phyloP scores from a whole-genome alignment of 1,140 invertebrate genomes.

The Drosophila arawakana region DNA sequence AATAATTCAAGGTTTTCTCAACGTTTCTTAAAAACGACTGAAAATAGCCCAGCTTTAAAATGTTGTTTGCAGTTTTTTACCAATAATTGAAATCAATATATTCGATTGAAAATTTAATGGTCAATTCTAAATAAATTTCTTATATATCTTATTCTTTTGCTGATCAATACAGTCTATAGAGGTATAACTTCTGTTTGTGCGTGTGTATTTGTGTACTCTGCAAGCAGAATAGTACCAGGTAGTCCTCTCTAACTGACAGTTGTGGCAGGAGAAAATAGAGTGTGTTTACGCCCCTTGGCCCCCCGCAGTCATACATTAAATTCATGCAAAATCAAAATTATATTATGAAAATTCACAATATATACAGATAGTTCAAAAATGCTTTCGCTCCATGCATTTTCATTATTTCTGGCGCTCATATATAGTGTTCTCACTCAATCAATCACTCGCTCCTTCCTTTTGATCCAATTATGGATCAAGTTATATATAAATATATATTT shows the following conservation, averaged over 20 bases:
- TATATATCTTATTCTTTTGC: background rate
- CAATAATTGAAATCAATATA: too few relatives aligned
- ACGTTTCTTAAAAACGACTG: too few relatives aligned
- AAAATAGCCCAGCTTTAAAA: too few relatives aligned
- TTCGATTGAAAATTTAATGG: too few relatives aligned
- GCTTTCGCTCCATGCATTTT: constrained; percentile 5
- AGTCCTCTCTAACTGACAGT: background rate
- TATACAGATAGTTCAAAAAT: background rate
- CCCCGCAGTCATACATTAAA: background rate
- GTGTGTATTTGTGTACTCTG: background rate
- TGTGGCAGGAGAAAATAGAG: background rate
- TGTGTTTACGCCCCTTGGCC: background rate
- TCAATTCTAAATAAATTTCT: too few relatives aligned
- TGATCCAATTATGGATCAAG: background rate
- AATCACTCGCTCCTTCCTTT: constrained; percentile 1
- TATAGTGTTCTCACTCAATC: background rate
- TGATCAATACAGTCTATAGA: too few relatives aligned
- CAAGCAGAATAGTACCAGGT: background rate
- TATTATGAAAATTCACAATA: too few relatives aligned
- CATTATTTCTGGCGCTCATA: background rate
- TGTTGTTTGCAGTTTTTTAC: too few relatives aligned
- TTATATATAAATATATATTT: constrained; percentile 7
- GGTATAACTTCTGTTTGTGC: background rate
- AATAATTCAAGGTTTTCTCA: too few relatives aligned
- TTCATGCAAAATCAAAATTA: background rate